Evolutionary conservation across 1,140 invertebrate species (phyloP), one percentile per base, ranked within the genome.

Genomic region (Venturia canescens): DNA sequence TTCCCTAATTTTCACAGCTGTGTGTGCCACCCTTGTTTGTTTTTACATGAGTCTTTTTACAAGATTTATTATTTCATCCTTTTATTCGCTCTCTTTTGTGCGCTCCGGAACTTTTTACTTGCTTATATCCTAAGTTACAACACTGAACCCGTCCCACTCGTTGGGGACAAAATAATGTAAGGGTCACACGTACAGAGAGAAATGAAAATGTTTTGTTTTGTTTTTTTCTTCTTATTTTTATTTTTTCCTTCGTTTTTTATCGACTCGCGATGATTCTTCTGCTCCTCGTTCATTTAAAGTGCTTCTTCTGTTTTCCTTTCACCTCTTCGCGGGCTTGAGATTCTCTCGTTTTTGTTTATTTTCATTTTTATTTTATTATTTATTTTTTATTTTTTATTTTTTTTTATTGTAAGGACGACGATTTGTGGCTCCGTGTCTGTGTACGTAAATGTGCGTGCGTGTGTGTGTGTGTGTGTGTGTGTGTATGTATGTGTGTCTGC

Each of bases 81-180:
- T 77, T 83, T 50, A 6, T 60, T 60, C 48, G 44, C 57, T 53
- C 71, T 74, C 18, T 70, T 67, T 87, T 87, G 85, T 84, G 83
- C 85, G 83, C 71, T 87, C 86, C 82, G 82, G 79, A 87, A 85
- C 85, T 81, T 83, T 82, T 79, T 78, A 89, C 83, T 86, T 87
- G 31, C 88, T 90, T 90, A 90, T 84, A 90, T 87, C 53, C 89
- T 90, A 91, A 88, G 89, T 90, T 91, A 90, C 89, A 87, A 90
- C 90, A 91, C 90, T 88, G 88, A 90, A 91, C 89, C 90, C 82
- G 90, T 91, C 88, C 89, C 89, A 34, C 69, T 34, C 83, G 80
- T 80, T 72, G 67, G 87, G 88, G 89, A 91, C 90, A 90, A 91
- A 90, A 90, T 89, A 90, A 91, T 89, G 84, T 87, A 88, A 88